Evolutionary conservation across 1,140 invertebrate species (phyloP), one percentile per base, ranked within the genome.

Genomic region (Pollicipes pollicipes): DNA sequence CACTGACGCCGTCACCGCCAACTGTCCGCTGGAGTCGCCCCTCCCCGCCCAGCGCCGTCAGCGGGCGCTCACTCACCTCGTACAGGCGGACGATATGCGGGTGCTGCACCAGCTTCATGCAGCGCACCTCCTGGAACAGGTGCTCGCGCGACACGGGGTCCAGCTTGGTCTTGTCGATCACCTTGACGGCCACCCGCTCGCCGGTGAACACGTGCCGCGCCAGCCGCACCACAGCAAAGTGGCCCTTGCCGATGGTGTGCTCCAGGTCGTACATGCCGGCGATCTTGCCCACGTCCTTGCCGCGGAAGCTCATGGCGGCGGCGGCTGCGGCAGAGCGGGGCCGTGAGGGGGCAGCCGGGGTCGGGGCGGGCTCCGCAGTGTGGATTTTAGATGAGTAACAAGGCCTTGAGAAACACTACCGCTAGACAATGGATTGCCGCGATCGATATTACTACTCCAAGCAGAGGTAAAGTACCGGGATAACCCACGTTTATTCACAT

Each of bases 81-180:
- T 99, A 99, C 16, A 99, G 82, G 68, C 96, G 84, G 26, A 99
- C 96, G 30, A 99, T 95, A 83, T 99, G 95, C 13, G 86, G 95
- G 83, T 99, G 97, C 79, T 98, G 96, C 24, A 99, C 96, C 75
- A 99, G 81, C 81, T 99, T 98, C 96, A 99, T 98, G 78, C 96
- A 98, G 74, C 94, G 84, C 71, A 97, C 82, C 76, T 94, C 96
- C 84, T 98, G 95, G 80, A 98, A 97, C 70, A 99, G 86, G 86
- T 98, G 95, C 68, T 92, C 88, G 76, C 90, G 88, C n/a, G 95
- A 97, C 17, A 95, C 87, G 76, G 95, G 91, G 82, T 99, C 97
- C 75, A 99, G 82, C 82, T 97, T 97, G 70, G 88, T 93, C 82
- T 99, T 99, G 81, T 99, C 97, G 77, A 99, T 99, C 68, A 99